phyloP scores from a whole-genome alignment of 2,113 vertebrate genomes.

The Rynchops niger region DNA sequence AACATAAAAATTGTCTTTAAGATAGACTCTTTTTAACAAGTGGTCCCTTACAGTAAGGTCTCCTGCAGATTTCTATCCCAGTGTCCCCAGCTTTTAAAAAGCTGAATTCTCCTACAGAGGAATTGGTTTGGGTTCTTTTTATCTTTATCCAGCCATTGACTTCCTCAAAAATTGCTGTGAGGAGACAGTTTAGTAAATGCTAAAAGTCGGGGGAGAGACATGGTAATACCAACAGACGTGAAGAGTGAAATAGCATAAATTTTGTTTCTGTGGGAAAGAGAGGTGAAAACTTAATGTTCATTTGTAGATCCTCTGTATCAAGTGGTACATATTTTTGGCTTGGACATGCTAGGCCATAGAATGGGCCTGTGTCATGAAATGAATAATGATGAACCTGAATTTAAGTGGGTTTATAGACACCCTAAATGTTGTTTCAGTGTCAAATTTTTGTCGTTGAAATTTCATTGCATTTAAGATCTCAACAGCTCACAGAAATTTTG shows the following conservation, averaged over 20 bases:
- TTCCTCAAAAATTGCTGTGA: background rate
- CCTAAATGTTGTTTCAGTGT: background rate
- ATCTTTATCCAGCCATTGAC: background rate
- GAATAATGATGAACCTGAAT: background rate
- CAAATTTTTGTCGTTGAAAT: background rate
- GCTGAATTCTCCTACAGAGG: background rate
- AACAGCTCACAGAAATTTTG: background rate
- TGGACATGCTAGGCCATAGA: background rate
- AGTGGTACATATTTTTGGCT: rapidly evolving
- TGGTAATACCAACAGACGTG: background rate
- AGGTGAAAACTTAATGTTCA: background rate
- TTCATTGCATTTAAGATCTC: background rate
- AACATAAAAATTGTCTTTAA: background rate
- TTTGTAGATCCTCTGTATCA: background rate
- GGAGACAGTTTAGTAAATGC: background rate
- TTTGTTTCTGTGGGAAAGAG: background rate
- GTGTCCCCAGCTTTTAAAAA: background rate
- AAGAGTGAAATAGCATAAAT: background rate
- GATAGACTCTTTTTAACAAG: background rate
- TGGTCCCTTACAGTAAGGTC: background rate
- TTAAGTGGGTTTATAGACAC: background rate
- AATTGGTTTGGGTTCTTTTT: background rate
- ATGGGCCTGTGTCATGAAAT: background rate
- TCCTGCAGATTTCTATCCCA: background rate
- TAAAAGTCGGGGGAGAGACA: rapidly evolving